Conservation (phyloP, 2,888 invertebrate genomes). For the Metalampra italica region DNA sequence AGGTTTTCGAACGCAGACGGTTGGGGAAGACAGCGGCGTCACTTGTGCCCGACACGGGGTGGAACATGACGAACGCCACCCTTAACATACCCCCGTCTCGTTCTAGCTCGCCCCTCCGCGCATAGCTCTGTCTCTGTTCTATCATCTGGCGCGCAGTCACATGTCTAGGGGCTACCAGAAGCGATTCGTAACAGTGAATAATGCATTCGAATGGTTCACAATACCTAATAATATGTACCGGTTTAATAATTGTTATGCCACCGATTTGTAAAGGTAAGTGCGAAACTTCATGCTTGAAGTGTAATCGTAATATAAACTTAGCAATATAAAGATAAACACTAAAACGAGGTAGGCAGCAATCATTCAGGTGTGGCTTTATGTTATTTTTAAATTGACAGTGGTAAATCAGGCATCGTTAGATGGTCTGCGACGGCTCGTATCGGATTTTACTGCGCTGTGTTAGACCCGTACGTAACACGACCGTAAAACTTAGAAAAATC, state of each 20-base stretch:
- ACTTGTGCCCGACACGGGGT: conserved; percentile 72
- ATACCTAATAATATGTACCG: conserved; percentile 52
- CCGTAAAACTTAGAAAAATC: conserved; percentile 73
- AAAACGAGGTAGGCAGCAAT: conserved; percentile 49
- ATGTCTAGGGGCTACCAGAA: conserved; percentile 63
- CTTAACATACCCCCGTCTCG: conserved; percentile 43
- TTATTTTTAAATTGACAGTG: conserved; percentile 64
- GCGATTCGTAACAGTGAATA: conserved; percentile 74
- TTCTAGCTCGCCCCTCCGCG: conserved; percentile 30
- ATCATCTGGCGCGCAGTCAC: conserved; percentile 70
- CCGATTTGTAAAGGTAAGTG: conserved; percentile 2
- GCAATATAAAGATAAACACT: conserved; percentile 47
- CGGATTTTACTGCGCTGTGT: conserved; percentile 64
- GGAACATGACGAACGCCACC: conserved; percentile 68
- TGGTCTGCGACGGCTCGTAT: conserved; percentile 56
- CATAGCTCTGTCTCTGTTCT: conserved; percentile 32
- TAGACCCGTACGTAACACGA: conserved; percentile 54
- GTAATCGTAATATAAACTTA: conserved; percentile 35
- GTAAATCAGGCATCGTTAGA: conserved; percentile 71
- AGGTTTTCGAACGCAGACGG: conserved; percentile 60
- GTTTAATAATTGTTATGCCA: conserved; percentile 19
- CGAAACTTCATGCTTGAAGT: conserved; percentile 9
- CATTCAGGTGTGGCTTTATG: conserved; percentile 62
- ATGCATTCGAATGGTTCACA: conserved; percentile 61
- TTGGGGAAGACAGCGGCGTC: conserved; percentile 67